These are phyloP conservation scores for Tridacna gigas DNA, from an alignment of 2,888 invertebrate genomes.

Conservation along the genomic window DNA sequence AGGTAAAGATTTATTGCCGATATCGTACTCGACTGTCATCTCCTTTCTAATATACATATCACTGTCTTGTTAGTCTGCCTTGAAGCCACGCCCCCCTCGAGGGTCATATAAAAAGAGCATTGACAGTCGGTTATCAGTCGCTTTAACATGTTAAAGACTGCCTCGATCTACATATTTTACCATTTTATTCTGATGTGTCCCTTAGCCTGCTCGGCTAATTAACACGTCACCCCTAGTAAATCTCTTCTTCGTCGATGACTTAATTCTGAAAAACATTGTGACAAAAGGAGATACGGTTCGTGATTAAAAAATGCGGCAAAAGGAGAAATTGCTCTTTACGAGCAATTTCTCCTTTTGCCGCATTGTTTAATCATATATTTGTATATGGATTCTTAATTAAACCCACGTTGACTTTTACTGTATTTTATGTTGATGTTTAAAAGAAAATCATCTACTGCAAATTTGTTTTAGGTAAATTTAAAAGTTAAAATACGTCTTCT, in stretches of 20 bases:
- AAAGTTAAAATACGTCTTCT: too few species aligned
- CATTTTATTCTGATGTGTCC: too few species aligned
- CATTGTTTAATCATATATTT: not conserved
- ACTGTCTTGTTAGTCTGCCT: slow-evolving; percentile 10
- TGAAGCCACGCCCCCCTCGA: not conserved
- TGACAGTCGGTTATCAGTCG: not conserved
- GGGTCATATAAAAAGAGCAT: not conserved
- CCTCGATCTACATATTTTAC: too few species aligned
- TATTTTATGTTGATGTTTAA: too few species aligned
- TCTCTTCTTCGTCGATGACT: not conserved
- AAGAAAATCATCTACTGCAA: too few species aligned
- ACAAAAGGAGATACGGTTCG: too few species aligned
- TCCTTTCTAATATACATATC: slow-evolving; percentile 6
- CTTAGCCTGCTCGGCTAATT: too few species aligned
- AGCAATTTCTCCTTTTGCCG: not conserved
- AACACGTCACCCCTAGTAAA: too few species aligned
- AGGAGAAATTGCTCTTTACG: not conserved
- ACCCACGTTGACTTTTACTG: too few species aligned
- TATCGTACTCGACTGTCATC: not conserved
- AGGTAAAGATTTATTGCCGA: slow-evolving; percentile 11
- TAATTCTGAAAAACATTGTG: not conserved
- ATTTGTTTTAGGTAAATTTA: too few species aligned
- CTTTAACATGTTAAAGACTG: too few species aligned
- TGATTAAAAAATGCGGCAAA: not conserved
- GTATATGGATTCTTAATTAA: too few species aligned